Evolutionary conservation across 2,797 vertebrate genomes (phyloP).

Genomic region (Gila robusta): DNA sequence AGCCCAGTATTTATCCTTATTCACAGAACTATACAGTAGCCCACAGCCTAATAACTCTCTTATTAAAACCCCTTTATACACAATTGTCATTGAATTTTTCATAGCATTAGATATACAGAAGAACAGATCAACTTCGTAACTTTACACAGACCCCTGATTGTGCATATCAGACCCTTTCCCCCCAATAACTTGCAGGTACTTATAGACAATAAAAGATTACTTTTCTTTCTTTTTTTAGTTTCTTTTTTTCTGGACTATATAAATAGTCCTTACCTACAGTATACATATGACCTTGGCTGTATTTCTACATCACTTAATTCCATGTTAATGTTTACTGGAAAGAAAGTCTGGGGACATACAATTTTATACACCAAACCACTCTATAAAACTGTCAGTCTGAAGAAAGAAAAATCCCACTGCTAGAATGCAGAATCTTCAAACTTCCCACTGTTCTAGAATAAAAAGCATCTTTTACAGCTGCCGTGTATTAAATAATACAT

Average conservation of each 20-base stretch:
- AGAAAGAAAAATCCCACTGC: conserved; percentile 53
- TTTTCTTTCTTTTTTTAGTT: conserved; percentile 38
- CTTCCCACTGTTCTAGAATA: conserved; percentile 66
- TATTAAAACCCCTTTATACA: conserved; percentile 76
- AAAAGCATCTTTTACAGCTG: conserved; percentile 68
- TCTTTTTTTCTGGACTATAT: conserved; percentile 33
- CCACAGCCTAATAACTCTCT: conserved; percentile 72
- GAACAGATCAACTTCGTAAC: conserved; percentile 72
- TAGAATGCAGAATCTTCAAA: conserved; percentile 43
- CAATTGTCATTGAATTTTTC: conserved; percentile 81
- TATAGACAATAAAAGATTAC: conserved; percentile 61
- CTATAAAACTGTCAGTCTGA: conserved; percentile 63
- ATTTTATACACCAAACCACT: conserved; percentile 61
- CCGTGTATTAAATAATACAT: conserved; percentile 66
- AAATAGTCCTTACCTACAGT: conserved; percentile 51
- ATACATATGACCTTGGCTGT: conserved; percentile 62
- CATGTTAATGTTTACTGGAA: conserved; percentile 62
- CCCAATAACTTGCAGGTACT: conserved; percentile 75
- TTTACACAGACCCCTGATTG: conserved; percentile 78
- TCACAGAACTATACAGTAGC: conserved; percentile 81
- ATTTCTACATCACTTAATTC: conserved; percentile 65
- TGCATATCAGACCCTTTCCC: conserved; percentile 79
- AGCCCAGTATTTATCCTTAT: conserved; percentile 68
- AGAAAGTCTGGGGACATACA: conserved; percentile 59
- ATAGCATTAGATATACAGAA: conserved; percentile 79